Conservation (phyloP, 2,888 invertebrate genomes). For the Agrotis segetum region DNA sequence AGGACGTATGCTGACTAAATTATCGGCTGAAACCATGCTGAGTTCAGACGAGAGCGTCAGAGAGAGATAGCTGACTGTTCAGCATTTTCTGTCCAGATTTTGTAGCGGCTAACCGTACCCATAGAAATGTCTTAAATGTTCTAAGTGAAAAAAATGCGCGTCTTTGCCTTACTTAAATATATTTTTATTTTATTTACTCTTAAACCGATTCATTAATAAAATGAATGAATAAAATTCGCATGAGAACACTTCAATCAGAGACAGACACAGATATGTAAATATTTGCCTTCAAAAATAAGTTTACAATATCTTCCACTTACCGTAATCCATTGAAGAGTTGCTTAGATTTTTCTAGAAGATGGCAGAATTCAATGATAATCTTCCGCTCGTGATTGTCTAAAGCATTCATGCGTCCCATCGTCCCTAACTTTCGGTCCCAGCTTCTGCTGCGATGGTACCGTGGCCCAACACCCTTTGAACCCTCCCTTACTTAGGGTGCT, state of each 20-base stretch:
- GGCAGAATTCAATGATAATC: constrained; percentile 98
- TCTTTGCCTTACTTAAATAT: too few relatives aligned
- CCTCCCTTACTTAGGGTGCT: too few relatives aligned
- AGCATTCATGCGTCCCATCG: constrained; percentile 62
- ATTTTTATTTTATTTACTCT: too few relatives aligned
- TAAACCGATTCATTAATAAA: too few relatives aligned
- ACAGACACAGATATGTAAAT: neutral
- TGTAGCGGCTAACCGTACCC: too few relatives aligned
- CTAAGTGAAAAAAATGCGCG: too few relatives aligned
- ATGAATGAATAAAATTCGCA: constrained; percentile 6
- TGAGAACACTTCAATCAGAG: neutral
- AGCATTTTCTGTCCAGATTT: too few relatives aligned
- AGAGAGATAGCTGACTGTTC: too few relatives aligned
- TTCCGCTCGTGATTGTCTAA: constrained; percentile 89
- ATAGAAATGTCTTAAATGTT: too few relatives aligned
- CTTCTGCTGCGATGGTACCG: neutral
- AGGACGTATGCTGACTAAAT: too few relatives aligned
- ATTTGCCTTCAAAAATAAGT: constrained; percentile 1
- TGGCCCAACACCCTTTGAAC: neutral
- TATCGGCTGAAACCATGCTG: too few relatives aligned
- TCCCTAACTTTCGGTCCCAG: neutral
- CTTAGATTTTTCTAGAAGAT: constrained; percentile 98
- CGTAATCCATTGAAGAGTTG: constrained; percentile 98
- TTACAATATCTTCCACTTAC: constrained; percentile 82
- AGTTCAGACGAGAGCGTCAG: too few relatives aligned